Conservation (phyloP, 2,797 vertebrate genomes). For the Ara ararauna region DNA sequence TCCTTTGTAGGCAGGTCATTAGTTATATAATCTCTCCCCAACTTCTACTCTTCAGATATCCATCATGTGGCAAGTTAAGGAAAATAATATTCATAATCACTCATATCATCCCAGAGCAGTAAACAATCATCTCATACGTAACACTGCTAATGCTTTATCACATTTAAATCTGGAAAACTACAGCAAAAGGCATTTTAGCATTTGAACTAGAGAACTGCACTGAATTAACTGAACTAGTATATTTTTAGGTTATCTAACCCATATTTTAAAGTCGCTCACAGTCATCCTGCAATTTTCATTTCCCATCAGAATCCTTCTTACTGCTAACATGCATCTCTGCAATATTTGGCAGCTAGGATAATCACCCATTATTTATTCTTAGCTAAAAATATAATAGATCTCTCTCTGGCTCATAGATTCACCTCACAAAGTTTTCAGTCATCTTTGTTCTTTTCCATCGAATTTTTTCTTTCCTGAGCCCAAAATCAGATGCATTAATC, state of each 20-base stretch:
- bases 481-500: not conserved
- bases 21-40: not conserved
- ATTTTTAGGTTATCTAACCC: not conserved
- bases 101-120: not conserved
- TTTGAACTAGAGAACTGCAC: not conserved
- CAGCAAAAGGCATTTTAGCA: not conserved
- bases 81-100: not conserved
- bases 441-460: not conserved
- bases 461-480: not conserved
- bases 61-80: not conserved
- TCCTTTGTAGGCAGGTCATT: not conserved
- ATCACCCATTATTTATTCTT: conserved; percentile 24
- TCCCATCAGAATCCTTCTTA: conserved; percentile 8
- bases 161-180: not conserved
- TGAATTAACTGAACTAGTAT: not conserved
- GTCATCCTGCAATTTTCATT: not conserved
- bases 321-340: not conserved
- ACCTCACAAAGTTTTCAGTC: not conserved
- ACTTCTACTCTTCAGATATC: not conserved
- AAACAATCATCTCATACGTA: not conserved
- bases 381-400: not conserved
- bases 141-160: not conserved
- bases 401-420: not conserved
- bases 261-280: not conserved
- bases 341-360: conserved; percentile 9